Base-by-base conservation (phyloP, 2,113 vertebrate genomes). In the Stegastes partitus region DNA sequence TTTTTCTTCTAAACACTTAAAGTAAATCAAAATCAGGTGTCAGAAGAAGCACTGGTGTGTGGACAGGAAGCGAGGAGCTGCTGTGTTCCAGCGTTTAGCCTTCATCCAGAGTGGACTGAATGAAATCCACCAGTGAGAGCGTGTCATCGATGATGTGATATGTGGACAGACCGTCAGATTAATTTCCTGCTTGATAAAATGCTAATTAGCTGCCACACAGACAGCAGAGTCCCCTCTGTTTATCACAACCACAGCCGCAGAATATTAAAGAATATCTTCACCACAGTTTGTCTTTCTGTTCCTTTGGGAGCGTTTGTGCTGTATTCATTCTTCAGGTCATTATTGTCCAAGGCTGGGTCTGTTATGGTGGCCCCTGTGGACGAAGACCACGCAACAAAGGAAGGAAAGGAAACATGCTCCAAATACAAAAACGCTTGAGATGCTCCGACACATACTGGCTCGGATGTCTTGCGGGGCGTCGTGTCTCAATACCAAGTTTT, bases 101-200 rank as follows among this genome's bases (percentile, higher is more conserved):
- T 79, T 79, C 74, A 86, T 86, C 74, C 75, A 58, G 55, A 74
- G 25, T 10, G 21, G 49, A 23, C 55, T 58, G 56, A 76, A 79
- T 79, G 50, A 63, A 77, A 75, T 75, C 56, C 51, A 56, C 59
- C 45, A 42, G 47, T 79, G 62, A 44, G 61, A 79, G 50, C 8
- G 15, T 75, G 70, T 67, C 75, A 67, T 55, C 45, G 51, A 82
- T 68, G 79, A 68, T 76, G 62, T 59, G 84, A 79, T 79, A 76
- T 67, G 66, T 72, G 67, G 71, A 75, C 71, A 54, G 51, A 75
- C 61, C 28, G 51, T 79, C 71, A 76, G 44, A 82, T 86, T 86
- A 53, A 86, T 86, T 82, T 79, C 80, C 71, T 83, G 84, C 79
- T 62, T 79, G 57, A 82, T 68, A 82, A 79, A 79, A 86, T 79